phyloP scores from a whole-genome alignment of 2,797 vertebrate species.

The Helostoma temminkii region DNA sequence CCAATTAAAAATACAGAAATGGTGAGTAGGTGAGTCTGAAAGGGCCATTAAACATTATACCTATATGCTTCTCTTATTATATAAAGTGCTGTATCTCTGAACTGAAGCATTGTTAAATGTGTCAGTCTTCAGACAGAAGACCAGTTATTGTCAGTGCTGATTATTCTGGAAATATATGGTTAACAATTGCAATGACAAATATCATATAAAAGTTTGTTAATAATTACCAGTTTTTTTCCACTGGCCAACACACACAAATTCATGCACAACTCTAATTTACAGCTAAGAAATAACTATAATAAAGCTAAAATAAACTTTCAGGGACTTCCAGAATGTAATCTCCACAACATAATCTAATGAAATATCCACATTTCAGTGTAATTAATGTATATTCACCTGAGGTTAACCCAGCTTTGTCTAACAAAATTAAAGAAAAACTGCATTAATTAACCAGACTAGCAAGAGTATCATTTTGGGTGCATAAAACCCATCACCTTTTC shows the following conservation, averaged over 20 bases:
- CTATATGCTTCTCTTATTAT: constrained; percentile 7
- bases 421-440: constrained; percentile 51
- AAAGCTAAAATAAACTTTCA: constrained; percentile 50
- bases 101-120: neutral
- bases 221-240: constrained; percentile 25
- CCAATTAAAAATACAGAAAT: constrained; percentile 22
- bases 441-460: constrained; percentile 51
- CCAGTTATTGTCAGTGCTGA: constrained; percentile 13
- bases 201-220: constrained; percentile 21
- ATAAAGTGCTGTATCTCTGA: constrained; percentile 24
- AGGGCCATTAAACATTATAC: constrained; percentile 26
- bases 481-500: constrained; percentile 41
- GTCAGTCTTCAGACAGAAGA: constrained; percentile 2
- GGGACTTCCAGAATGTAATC: constrained; percentile 36
- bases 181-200: constrained; percentile 2
- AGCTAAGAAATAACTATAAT: constrained; percentile 23
- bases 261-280: constrained; percentile 28
- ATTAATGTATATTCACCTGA: constrained; percentile 38
- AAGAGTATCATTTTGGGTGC: constrained; percentile 28
- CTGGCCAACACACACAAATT: neutral
- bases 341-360: neutral
- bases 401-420: constrained; percentile 41
- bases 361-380: constrained; percentile 47
- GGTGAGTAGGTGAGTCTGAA: constrained; percentile 13
- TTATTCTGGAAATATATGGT: constrained; percentile 10